Evolutionary conservation across 1,140 invertebrate species (phyloP).

Genomic region (Eulimnadia texana): DNA sequence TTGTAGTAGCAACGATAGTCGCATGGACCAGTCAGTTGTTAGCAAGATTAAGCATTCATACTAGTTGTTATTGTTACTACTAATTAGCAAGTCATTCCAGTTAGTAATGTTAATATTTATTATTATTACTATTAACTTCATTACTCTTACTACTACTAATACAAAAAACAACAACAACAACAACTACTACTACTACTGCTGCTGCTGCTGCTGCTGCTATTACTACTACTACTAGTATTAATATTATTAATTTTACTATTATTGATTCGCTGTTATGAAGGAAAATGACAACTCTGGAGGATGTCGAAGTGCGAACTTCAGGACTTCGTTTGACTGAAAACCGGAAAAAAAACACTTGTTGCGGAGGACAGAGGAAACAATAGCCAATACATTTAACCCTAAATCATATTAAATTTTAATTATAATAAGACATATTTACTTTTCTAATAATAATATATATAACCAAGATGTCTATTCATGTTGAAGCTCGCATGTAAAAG

Average conservation of each 20-base stretch:
- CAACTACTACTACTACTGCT: too few relatives aligned
- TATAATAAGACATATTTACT: too few relatives aligned
- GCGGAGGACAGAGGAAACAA: not conserved
- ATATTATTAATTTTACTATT: not conserved
- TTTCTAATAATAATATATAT: too few relatives aligned
- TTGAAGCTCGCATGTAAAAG: too few relatives aligned
- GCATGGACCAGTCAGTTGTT: not conserved
- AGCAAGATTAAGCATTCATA: not conserved
- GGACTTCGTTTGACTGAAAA: slow-evolving; percentile 18
- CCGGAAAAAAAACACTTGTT: slow-evolving; percentile 2
- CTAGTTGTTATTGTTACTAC: not conserved
- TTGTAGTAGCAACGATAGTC: not conserved
- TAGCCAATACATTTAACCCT: slow-evolving; percentile 18
- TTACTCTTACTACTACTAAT: not conserved
- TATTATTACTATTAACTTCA: not conserved
- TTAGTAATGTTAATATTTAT: not conserved
- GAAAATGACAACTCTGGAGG: slow-evolving; percentile 34
- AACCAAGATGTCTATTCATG: too few relatives aligned
- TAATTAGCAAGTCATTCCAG: not conserved
- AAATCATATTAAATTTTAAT: too few relatives aligned
- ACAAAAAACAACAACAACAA: too few relatives aligned
- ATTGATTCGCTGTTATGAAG: slow-evolving; percentile 22
- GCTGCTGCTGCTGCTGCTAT: too few relatives aligned
- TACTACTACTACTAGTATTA: not conserved
- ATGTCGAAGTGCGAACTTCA: slow-evolving; percentile 34